Evolutionary conservation across 1,140 invertebrate species (phyloP), one percentile per base, ranked within the genome.

Genomic region (Dendroctonus ponderosae): DNA sequence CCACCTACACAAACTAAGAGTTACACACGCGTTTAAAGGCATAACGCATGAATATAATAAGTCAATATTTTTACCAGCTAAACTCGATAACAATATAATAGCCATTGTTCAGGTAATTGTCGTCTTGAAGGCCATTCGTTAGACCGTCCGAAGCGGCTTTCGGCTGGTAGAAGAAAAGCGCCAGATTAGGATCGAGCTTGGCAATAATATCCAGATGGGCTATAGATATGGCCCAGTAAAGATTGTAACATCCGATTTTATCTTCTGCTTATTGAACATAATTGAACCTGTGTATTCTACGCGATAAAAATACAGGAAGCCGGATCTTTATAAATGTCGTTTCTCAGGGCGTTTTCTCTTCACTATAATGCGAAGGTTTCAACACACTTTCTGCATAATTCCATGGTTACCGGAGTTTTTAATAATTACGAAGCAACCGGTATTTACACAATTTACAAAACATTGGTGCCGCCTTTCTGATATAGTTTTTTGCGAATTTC

Each of bases 1-100:
- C 59, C 52, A 49, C 62, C 52, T 50, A 57, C 62, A 53, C 62
- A 41, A 62, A 26, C 26, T 49, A 52, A 57, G 44, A 65, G 62
- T 63, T 53, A 63, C 50, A 50, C 52, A 44, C 50, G 53, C n/a
- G 26, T 52, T 50, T 50, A 54, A 65, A 65, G 65, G 62, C 41
- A 60, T 69, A 71, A 69, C 66, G 59, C 67, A 67, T 71, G 72
- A 69, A 73, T 70, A 73, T 74, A 75, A 76, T 76, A 77, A 76
- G 76, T 77, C 76, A 77, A 77, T 76, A 77, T 77, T 77, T 76
- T 77, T 77, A 74, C 72, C 54, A 69, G 64, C 63, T 64, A 71
- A 74, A 72, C 75, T 75, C 74, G 76, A 76, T 77, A 77, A 76
- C 76, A 76, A 77, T 77, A 77, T 77, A 77, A 77, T 77, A 74